Evolutionary conservation across 2,797 vertebrate genomes (phyloP), one percentile per base, ranked within the genome.

Genomic region (Enteromius radiatus): DNA sequence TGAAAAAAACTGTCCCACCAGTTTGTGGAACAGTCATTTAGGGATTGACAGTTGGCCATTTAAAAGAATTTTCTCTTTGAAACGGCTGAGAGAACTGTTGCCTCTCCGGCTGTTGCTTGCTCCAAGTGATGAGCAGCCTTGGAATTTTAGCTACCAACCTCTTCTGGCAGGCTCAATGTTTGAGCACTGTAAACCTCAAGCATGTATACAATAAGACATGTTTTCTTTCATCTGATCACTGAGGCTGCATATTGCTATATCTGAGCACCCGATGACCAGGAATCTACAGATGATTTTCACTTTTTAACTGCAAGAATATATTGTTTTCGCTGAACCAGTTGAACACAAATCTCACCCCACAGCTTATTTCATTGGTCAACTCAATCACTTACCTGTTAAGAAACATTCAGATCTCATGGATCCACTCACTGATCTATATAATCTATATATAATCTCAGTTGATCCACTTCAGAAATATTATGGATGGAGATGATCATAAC

Each of bases 61-160:
- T 54, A 56, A 75, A 75, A 75, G 6, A 12, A 26, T 71, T 71
- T 49, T 71, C 45, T 31, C 26, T 49, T 71, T 71, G 26, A 26
- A 71, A 49, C 21, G 5, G 21, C 56, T 61, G 23, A 28, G 56
- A 61, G 56, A 61, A 15, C 23, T 61, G 12, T 11, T 28, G 12
- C 11, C 65, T 68, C 65, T 41, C 38, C 11, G 0, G 36, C 65
- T 68, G 11, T 68, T 68, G 65, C 43, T 68, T 7, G 12, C 38
- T 41, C 43, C 15, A 31, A 47, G 9, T 17, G 15, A 49, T 71
- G 43, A 47, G 23, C 43, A 31, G 43, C 15, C 26, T 23, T 47
- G 68, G 65, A 41, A 70, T 47, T 47, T 19, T 26, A 47, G 43
- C 43, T 5, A 31, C 43, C 43, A 71, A 26, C 43, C 41, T 45